These are phyloP conservation scores for Bembecia ichneumoniformis DNA, from an alignment of 2,888 invertebrate species.

Conservation along the genomic window DNA sequence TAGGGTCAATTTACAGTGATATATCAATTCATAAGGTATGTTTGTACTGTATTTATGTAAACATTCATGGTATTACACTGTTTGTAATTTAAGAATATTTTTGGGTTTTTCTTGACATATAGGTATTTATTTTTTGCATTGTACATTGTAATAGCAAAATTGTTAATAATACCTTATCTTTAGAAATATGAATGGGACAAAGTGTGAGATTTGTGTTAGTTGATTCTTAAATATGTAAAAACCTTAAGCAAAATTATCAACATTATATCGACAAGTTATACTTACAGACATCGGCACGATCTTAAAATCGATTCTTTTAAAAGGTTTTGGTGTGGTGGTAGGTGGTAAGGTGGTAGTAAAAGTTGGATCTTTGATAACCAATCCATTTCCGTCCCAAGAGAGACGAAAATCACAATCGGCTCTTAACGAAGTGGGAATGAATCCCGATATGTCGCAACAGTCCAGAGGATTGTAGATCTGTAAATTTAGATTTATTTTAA, in stretches of 20 bases:
- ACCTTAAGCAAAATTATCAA: too few species aligned
- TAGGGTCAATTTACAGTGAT: too few species aligned
- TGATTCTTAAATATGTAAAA: too few species aligned
- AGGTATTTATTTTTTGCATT: too few species aligned
- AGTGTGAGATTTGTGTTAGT: too few species aligned
- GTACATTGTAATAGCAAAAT: too few species aligned
- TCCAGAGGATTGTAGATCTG: conserved; percentile 32
- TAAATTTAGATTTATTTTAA: not conserved
- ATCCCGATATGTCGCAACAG: conserved; percentile 49
- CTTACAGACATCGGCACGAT: conserved; percentile 45
- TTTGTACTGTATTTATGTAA: too few species aligned
- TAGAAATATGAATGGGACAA: too few species aligned
- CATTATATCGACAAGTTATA: conserved; percentile 6
- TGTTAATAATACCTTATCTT: not conserved
- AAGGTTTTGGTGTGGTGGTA: conserved; percentile 14
- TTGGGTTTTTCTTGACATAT: too few species aligned
- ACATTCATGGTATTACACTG: too few species aligned
- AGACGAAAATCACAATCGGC: conserved; percentile 41
- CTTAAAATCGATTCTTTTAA: conserved; percentile 29
- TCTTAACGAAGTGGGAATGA: conserved; percentile 38
- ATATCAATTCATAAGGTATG: too few species aligned
- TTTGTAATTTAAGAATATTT: too few species aligned
- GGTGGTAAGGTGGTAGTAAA: conserved; percentile 17
- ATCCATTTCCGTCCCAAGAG: conserved; percentile 30
- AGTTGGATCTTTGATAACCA: conserved; percentile 22